Percentiles rank a stretch among this genome's conserved stretches.
phyloP scores from a whole-genome alignment of 1,140 invertebrate species.

The Papilio dardanus region DNA sequence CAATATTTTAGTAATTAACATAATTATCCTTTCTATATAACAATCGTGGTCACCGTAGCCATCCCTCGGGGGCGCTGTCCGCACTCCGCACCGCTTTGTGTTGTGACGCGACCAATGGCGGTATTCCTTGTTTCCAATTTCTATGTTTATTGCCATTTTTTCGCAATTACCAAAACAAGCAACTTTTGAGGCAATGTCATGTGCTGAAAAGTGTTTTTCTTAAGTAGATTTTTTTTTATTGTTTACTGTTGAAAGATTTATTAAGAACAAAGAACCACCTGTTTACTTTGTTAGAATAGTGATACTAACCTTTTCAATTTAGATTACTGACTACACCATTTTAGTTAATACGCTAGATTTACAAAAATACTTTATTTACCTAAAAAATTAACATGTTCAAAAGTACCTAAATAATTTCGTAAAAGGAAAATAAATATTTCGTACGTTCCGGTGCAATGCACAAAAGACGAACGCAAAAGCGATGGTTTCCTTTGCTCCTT shows the following conservation, averaged over 20 bases:
- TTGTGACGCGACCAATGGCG: slow-evolving; percentile 38
- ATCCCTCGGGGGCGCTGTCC: slow-evolving; percentile 46
- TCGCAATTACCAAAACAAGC: slow-evolving; percentile 27
- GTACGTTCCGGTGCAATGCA: background rate
- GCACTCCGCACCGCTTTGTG: slow-evolving; percentile 44
- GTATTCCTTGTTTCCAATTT: slow-evolving; percentile 19
- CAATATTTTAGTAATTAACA: too few relatives aligned
- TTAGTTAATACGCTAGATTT: background rate
- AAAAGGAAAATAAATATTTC: slow-evolving; percentile 22
- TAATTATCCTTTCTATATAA: background rate
- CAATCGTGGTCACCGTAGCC: background rate
- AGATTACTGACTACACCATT: background rate
- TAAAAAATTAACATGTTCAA: slow-evolving; percentile 20
- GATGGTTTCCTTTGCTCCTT: slow-evolving; percentile 6
- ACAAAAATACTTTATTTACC: slow-evolving; percentile 11
- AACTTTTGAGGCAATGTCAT: background rate
- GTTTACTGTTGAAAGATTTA: too few relatives aligned
- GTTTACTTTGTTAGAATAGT: background rate
- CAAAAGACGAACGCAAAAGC: slow-evolving; percentile 12
- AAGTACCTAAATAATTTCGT: background rate
- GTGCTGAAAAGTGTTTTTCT: background rate
- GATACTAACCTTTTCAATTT: background rate
- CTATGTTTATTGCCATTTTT: slow-evolving; percentile 2
- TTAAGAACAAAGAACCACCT: background rate
- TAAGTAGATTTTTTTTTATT: too few relatives aligned